Evolutionary conservation across 2,797 vertebrate genomes (phyloP).

Genomic region (Esox lucius): DNA sequence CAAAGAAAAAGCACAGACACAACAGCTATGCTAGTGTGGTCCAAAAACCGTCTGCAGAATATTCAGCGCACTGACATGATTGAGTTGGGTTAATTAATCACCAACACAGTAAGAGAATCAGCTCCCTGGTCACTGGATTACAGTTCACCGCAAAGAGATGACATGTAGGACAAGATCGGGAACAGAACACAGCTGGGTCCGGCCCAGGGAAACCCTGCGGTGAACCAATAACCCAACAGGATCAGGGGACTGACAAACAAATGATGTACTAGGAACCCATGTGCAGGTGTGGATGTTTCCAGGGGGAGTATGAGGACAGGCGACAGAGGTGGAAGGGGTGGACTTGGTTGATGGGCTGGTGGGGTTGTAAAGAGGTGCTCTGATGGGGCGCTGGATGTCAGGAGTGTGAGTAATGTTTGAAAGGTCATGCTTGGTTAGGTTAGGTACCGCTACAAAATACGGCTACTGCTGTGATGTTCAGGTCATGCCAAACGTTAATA

Average conservation of each 20-base stretch:
- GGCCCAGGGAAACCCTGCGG: constrained; percentile 47
- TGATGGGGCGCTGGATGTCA: constrained; percentile 61
- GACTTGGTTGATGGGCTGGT: constrained; percentile 49
- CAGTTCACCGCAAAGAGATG: constrained; percentile 10
- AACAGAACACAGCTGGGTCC: constrained; percentile 49
- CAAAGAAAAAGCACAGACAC: constrained; percentile 59
- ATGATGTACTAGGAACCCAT: constrained; percentile 59
- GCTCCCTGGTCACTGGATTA: constrained; percentile 29
- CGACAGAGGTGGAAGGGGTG: constrained; percentile 43
- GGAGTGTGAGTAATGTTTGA: constrained; percentile 21
- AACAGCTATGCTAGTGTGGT: constrained; percentile 45
- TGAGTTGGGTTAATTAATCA: constrained; percentile 48
- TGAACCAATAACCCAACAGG: constrained; percentile 64
- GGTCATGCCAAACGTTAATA: constrained; percentile 7
- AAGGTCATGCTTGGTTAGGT: constrained; percentile 44
- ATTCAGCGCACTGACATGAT: background rate
- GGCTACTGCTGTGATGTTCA: background rate
- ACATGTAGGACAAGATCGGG: background rate
- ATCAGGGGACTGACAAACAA: constrained; percentile 14
- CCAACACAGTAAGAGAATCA: constrained; percentile 12
- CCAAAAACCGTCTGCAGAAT: constrained; percentile 22
- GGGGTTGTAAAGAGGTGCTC: constrained; percentile 65
- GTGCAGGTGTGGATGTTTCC: constrained; percentile 78
- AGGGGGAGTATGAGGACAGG: constrained; percentile 58
- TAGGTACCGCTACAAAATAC: constrained; percentile 34